Conservation (phyloP, 2,113 vertebrate genomes). For the Gulo gulo region DNA sequence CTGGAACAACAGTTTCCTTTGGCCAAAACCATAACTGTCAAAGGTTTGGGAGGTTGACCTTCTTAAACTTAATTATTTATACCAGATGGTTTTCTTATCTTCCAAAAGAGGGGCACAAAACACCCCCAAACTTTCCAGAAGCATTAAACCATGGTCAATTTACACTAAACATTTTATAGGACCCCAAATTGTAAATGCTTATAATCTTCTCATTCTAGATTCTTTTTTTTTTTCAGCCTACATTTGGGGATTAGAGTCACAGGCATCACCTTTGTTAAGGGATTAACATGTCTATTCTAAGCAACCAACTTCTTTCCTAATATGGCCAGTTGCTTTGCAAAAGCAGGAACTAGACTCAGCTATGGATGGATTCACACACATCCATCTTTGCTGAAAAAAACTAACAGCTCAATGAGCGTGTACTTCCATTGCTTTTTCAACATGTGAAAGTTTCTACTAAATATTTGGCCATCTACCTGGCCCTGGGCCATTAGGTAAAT, state of each 20-base stretch:
- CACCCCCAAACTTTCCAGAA: neutral
- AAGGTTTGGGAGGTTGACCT: neutral
- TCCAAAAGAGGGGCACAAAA: neutral
- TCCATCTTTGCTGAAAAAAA: slow-evolving; percentile 51
- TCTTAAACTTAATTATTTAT: slow-evolving; percentile 37
- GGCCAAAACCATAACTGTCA: neutral
- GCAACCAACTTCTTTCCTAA: slow-evolving; percentile 57
- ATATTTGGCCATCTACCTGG: slow-evolving; percentile 65
- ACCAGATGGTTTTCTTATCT: slow-evolving; percentile 24
- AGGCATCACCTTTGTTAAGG: neutral
- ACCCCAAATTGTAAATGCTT: neutral
- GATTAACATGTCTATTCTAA: slow-evolving; percentile 29
- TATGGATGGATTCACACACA: neutral
- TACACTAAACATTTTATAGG: slow-evolving; percentile 32
- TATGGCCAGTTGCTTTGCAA: slow-evolving; percentile 57
- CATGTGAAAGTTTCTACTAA: slow-evolving; percentile 36
- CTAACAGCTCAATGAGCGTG: slow-evolving; percentile 3
- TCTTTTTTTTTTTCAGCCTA: neutral
- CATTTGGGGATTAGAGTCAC: neutral
- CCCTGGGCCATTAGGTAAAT: slow-evolving; percentile 42
- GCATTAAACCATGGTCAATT: neutral
- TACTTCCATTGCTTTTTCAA: slow-evolving; percentile 46
- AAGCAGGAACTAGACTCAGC: neutral
- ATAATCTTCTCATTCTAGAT: neutral
- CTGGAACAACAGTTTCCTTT: slow-evolving; percentile 50